A percentile compares a stretch with the other conserved stretches of the same genome.
Conservation (phyloP, 2,113 vertebrate genomes). For the Ceuthmochares aereus region DNA sequence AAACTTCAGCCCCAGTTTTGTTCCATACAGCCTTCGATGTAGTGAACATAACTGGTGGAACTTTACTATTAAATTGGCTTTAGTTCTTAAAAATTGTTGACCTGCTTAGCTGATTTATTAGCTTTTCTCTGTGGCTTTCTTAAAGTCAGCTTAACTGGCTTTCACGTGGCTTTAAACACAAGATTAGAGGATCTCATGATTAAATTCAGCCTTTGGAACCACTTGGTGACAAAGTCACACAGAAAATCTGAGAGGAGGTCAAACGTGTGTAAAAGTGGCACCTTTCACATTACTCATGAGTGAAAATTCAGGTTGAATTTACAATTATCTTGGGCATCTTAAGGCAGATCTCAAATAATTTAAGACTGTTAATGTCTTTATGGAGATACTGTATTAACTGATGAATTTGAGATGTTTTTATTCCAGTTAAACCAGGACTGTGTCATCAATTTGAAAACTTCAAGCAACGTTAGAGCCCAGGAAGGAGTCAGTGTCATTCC, state of each 20-base stretch:
- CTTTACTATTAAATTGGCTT: neutral
- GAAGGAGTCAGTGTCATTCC: neutral
- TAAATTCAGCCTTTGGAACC: neutral
- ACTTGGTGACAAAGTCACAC: neutral
- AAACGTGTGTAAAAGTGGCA: neutral
- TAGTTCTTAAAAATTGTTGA: neutral
- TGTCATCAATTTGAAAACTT: neutral
- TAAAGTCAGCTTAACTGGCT: slow-evolving; percentile 39
- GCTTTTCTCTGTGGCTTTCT: neutral
- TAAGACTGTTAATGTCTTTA: neutral
- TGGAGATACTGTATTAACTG: neutral
- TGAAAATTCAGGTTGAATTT: neutral
- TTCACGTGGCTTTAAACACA: slow-evolving; percentile 29
- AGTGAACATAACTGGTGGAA: neutral
- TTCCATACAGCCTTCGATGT: neutral
- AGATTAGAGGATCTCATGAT: slow-evolving; percentile 19
- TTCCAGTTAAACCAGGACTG: neutral
- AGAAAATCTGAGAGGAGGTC: neutral
- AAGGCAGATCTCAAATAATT: neutral
- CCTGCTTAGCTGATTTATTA: neutral
- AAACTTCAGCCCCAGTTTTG: neutral
- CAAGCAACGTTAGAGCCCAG: too few species aligned
- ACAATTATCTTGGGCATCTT: neutral
- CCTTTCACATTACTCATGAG: neutral
- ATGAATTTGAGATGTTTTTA: neutral